These are phyloP conservation scores for Parnassius mnemosyne DNA, from an alignment of 2,888 invertebrate genomes.

Conservation along the genomic window DNA sequence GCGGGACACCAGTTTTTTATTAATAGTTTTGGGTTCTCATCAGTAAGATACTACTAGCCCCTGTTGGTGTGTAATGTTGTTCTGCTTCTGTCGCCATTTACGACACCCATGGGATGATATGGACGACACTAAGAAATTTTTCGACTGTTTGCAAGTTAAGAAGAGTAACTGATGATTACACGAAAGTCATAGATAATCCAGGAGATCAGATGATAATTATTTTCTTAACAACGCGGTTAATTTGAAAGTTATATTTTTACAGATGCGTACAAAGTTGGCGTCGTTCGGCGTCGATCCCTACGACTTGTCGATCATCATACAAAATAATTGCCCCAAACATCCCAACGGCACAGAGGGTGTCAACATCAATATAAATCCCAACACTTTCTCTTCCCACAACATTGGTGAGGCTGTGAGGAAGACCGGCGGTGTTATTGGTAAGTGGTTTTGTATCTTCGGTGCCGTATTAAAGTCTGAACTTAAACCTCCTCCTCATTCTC, in stretches of 20 bases:
- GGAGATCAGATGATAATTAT: too few species aligned
- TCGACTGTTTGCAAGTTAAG: too few species aligned
- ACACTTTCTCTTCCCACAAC: slow-evolving; percentile 87
- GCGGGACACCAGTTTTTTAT: not conserved
- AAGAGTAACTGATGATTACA: too few species aligned
- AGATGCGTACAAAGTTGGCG: slow-evolving; percentile 83
- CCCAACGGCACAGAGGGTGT: slow-evolving; percentile 78
- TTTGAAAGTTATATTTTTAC: slow-evolving; percentile 20
- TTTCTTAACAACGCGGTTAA: too few species aligned
- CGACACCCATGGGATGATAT: too few species aligned
- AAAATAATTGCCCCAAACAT: slow-evolving; percentile 84
- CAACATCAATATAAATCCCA: slow-evolving; percentile 86
- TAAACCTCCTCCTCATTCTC: too few species aligned
- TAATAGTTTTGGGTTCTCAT: not conserved
- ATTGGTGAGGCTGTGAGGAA: slow-evolving; percentile 86
- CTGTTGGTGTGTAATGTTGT: too few species aligned
- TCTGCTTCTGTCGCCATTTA: too few species aligned
- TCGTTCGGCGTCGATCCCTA: slow-evolving; percentile 87
- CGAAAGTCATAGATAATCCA: not conserved
- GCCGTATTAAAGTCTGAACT: too few species aligned
- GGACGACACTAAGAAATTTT: too few species aligned
- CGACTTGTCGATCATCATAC: slow-evolving; percentile 87
- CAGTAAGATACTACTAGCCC: too few species aligned
- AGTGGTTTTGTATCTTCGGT: slow-evolving; percentile 24
- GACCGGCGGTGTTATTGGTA: slow-evolving; percentile 86